phyloP scores from a whole-genome alignment of 2,113 vertebrate genomes.

The Ifrita kowaldi region DNA sequence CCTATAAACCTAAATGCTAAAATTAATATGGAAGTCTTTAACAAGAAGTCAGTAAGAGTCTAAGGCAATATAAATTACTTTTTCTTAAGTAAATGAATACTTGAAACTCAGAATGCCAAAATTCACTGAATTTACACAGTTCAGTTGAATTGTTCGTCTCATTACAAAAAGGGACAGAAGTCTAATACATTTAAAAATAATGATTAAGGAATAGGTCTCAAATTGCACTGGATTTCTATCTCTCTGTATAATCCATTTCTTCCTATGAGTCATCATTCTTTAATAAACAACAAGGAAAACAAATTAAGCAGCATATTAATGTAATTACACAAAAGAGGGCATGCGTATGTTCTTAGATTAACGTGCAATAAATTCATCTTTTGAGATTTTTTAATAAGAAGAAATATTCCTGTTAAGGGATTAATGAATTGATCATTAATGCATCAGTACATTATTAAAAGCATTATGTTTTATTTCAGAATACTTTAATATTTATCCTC shows the following conservation, averaged over 20 bases:
- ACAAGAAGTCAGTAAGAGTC: background rate
- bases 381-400: background rate
- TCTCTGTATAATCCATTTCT: background rate
- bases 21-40: background rate
- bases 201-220: background rate
- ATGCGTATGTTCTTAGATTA: background rate
- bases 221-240: background rate
- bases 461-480: background rate
- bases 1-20: conserved; percentile 45
- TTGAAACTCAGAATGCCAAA: background rate
- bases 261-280: background rate
- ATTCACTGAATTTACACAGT: background rate
- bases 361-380: background rate
- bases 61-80: background rate
- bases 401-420: background rate
- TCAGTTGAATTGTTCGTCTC: background rate
- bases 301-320: background rate
- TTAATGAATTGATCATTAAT: background rate
- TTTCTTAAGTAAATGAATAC: background rate
- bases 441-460: background rate
- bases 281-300: background rate
- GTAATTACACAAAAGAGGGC: background rate
- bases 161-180: background rate
- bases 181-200: background rate
- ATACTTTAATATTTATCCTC: background rate